Evolutionary conservation across 1,140 invertebrate species (phyloP).

Genomic region (Caligus rogercresseyi): DNA sequence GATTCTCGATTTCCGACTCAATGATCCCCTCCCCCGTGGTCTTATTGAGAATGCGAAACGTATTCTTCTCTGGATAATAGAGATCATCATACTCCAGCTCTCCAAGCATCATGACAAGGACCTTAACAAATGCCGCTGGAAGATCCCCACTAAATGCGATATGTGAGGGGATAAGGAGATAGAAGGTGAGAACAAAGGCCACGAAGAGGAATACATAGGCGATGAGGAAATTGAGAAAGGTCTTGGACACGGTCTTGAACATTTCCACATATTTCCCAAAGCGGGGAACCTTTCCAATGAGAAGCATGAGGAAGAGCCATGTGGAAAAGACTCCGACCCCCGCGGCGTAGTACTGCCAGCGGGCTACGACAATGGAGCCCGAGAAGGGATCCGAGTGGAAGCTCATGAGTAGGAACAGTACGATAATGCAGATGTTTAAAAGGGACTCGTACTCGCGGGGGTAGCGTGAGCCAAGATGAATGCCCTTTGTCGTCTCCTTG

Average conservation of each 20-base stretch:
- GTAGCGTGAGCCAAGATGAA: constrained; percentile 53
- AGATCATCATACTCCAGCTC: constrained; percentile 66
- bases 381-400: constrained; percentile 29
- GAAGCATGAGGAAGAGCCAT: constrained; percentile 70
- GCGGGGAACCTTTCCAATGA: constrained; percentile 63
- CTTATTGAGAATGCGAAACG: not conserved
- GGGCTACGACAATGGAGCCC: constrained; percentile 30
- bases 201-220: constrained; percentile 58
- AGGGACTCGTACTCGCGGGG: constrained; percentile 62
- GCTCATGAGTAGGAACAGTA: constrained; percentile 57
- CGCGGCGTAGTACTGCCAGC: constrained; percentile 63
- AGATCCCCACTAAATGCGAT: constrained; percentile 42
- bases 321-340: constrained; percentile 61
- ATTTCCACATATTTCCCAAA: constrained; percentile 62
- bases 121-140: constrained; percentile 54
- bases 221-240: constrained; percentile 53
- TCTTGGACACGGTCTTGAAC: constrained; percentile 35
- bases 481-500: constrained; percentile 52
- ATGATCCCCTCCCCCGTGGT: not conserved
- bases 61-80: constrained; percentile 36
- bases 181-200: constrained; percentile 58
- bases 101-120: constrained; percentile 71
- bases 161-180: constrained; percentile 56
- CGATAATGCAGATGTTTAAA: constrained; percentile 61
- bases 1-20: constrained; percentile 30